Evolutionary conservation across 1,140 invertebrate species (phyloP).

Genomic region (Uloborus diversus): DNA sequence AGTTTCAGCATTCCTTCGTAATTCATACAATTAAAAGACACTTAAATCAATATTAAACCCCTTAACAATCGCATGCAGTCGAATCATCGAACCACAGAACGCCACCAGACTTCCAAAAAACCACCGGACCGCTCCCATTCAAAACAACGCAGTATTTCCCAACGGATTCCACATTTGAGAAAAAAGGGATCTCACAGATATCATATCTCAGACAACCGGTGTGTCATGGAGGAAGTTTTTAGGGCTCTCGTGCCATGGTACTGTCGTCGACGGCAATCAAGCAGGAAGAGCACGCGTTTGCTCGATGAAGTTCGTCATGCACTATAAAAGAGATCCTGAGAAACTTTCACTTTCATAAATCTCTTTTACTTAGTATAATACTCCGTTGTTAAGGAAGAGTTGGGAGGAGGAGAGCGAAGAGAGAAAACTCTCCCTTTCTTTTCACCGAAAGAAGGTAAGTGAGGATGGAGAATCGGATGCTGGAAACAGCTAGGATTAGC

Average conservation of each 20-base stretch:
- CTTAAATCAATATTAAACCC: too few species aligned
- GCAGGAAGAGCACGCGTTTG: slow-evolving; percentile 22
- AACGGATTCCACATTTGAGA: too few species aligned
- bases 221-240: slow-evolving; percentile 9
- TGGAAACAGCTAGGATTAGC: too few species aligned
- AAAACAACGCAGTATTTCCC: too few species aligned
- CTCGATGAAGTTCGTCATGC: slow-evolving; percentile 24
- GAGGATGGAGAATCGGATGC: background rate
- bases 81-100: too few species aligned
- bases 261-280: slow-evolving; percentile 13
- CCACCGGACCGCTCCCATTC: too few species aligned
- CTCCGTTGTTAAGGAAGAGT: too few species aligned
- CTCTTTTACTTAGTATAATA: background rate
- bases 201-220: background rate
- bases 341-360: slow-evolving; percentile 36
- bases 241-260: background rate
- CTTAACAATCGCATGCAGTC: too few species aligned
- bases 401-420: background rate
- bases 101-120: too few species aligned
- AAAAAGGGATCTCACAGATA: too few species aligned
- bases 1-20: too few species aligned
- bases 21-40: too few species aligned
- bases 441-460: background rate
- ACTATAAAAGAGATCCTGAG: slow-evolving; percentile 30
- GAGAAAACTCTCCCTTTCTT: background rate